Conservation (phyloP, 2,888 invertebrate genomes). For the Piscicola geometra region DNA sequence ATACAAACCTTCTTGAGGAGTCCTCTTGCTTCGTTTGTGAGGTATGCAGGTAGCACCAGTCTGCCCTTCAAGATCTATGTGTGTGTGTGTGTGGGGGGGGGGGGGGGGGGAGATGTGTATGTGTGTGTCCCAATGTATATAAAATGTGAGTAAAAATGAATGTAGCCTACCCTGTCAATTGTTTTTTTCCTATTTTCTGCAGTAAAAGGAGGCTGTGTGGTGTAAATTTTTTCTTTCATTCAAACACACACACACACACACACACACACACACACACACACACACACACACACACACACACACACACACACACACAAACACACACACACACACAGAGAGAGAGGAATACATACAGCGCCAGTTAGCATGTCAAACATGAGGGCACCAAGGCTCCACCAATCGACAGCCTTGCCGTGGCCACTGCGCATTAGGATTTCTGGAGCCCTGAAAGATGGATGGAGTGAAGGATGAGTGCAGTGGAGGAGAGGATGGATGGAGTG, state of each 20-base stretch:
- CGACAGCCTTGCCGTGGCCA: slow-evolving; percentile 96
- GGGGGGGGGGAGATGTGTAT: no score
- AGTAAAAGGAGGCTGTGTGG: slow-evolving; percentile 10
- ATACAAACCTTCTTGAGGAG: slow-evolving; percentile 77
- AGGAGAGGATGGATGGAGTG: no score
- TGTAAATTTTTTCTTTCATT: not conserved
- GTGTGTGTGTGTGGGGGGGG: no score
- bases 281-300: slow-evolving; percentile 26
- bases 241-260: slow-evolving; percentile 12
- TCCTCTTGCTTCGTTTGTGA: slow-evolving; percentile 90
- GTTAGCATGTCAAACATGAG: slow-evolving; percentile 98
- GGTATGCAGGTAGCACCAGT: slow-evolving; percentile 85
- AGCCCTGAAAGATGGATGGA: slow-evolving; percentile 67
- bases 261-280: slow-evolving; percentile 31
- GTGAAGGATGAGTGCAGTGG: no score
- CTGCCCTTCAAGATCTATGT: slow-evolving; percentile 82
- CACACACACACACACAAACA: slow-evolving; percentile 18
- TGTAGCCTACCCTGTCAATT: slow-evolving; percentile 71
- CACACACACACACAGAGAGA: slow-evolving; percentile 44
- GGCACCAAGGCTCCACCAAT: slow-evolving; percentile 99
- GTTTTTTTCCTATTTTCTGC: slow-evolving; percentile 82
- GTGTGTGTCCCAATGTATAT: no score
- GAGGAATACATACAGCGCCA: slow-evolving; percentile 74
- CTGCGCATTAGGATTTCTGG: slow-evolving; percentile 93
- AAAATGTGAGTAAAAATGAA: not conserved